phyloP scores from a whole-genome alignment of 1,140 invertebrate genomes.

The Zaprionus gabonicus region DNA sequence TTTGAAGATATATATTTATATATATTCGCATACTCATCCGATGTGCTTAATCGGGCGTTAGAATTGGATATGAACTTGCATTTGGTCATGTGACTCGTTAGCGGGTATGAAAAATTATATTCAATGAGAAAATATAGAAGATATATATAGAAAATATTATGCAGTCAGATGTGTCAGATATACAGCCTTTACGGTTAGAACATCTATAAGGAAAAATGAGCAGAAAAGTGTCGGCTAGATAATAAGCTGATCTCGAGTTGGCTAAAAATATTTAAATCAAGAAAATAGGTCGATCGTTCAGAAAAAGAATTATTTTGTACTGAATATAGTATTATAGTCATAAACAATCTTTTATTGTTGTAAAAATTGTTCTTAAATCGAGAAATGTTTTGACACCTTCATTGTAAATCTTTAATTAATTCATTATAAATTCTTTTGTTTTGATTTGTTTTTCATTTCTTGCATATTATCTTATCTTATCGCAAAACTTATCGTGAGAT shows the following conservation, averaged over 20 bases:
- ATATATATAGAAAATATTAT: background rate
- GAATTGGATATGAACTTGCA: slow-evolving; percentile 31
- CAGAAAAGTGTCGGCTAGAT: too few relatives aligned
- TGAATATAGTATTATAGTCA: too few relatives aligned
- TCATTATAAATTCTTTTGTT: background rate
- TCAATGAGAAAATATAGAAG: background rate
- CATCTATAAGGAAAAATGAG: background rate
- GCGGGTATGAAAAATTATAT: background rate
- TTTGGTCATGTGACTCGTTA: slow-evolving; percentile 20
- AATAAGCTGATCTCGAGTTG: too few relatives aligned
- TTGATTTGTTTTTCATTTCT: slow-evolving; percentile 1
- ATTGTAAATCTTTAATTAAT: background rate
- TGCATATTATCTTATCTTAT: background rate
- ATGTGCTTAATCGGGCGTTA: slow-evolving; percentile 22
- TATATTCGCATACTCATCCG: background rate
- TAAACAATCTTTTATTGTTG: too few relatives aligned
- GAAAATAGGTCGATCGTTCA: too few relatives aligned
- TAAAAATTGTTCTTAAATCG: too few relatives aligned
- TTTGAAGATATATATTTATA: slow-evolving; percentile 3
- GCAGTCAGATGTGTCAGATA: background rate
- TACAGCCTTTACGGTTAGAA: background rate
- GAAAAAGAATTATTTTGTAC: too few relatives aligned
- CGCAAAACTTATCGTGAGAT: background rate
- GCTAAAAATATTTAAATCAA: too few relatives aligned
- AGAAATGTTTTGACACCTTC: background rate